phyloP scores from a whole-genome alignment of 1,140 invertebrate genomes.

The Brachionus sp. region DNA sequence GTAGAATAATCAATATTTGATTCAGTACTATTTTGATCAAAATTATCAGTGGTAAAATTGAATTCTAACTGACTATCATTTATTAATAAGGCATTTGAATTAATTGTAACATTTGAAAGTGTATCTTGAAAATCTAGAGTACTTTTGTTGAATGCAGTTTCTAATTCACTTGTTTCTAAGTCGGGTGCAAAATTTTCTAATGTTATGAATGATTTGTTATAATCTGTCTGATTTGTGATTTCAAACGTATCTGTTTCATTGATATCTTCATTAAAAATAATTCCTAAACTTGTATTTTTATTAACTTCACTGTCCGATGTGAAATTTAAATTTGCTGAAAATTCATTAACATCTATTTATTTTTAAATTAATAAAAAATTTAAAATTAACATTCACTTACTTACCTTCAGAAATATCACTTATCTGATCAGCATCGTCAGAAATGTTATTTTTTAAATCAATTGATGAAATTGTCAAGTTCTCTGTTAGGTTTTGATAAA shows the following conservation, averaged over 20 bases:
- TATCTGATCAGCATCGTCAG: too few relatives aligned
- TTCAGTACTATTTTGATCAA: not conserved
- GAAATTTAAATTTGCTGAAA: not conserved
- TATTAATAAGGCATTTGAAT: not conserved
- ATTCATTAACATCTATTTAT: not conserved
- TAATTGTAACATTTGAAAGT: not conserved
- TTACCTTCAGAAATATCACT: too few relatives aligned
- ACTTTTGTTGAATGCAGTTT: not conserved
- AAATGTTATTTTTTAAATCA: too few relatives aligned
- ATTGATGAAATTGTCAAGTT: too few relatives aligned
- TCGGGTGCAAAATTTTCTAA: too few relatives aligned
- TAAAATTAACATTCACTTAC: too few relatives aligned
- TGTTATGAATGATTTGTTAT: not conserved
- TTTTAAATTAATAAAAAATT: too few relatives aligned
- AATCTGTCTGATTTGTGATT: not conserved
- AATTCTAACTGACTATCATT: too few relatives aligned
- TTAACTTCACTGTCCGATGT: not conserved
- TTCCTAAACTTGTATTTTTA: not conserved
- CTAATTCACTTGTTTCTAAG: not conserved
- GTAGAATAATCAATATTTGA: not conserved
- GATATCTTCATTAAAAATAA: not conserved
- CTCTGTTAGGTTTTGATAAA: too few relatives aligned
- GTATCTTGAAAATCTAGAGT: not conserved
- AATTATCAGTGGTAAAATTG: too few relatives aligned
- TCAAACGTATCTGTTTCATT: not conserved